phyloP scores from a whole-genome alignment of 2,113 vertebrate genomes.

The Polyodon spathula region DNA sequence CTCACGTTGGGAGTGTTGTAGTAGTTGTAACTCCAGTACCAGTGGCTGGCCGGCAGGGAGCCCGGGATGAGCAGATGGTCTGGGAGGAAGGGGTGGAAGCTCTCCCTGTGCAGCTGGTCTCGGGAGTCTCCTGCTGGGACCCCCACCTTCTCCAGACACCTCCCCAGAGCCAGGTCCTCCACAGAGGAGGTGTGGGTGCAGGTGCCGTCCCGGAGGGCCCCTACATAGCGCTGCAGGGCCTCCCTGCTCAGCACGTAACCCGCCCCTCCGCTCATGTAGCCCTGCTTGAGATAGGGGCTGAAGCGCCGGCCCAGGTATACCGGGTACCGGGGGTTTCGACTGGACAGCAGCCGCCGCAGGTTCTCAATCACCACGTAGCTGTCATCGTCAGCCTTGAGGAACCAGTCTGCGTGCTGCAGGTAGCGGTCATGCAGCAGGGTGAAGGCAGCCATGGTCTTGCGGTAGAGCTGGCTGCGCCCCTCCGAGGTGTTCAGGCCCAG shows the following conservation, averaged over 20 bases:
- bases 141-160: constrained; percentile 13
- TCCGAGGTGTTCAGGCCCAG: constrained; percentile 13
- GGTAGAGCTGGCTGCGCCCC: constrained; percentile 11
- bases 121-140: constrained; percentile 8
- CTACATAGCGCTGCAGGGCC: constrained; percentile 11
- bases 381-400: constrained; percentile 19
- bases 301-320: constrained; percentile 12
- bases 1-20: constrained; percentile 10
- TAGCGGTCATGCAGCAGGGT: constrained; percentile 13
- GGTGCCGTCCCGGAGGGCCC: constrained; percentile 5
- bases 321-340: background rate
- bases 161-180: constrained; percentile 13
- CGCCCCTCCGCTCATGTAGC: constrained; percentile 18
- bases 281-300: constrained; percentile 1
- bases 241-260: constrained; percentile 21
- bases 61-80: background rate
- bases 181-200: constrained; percentile 7
- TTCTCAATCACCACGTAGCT: constrained; percentile 16
- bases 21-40: constrained; percentile 11
- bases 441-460: constrained; percentile 20
- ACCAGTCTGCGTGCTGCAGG: constrained; percentile 17
- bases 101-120: background rate
- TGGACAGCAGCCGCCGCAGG: constrained; percentile 13
- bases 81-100: constrained; percentile 8
- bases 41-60: background rate